Percentiles rank a stretch among this genome's conserved stretches.
These are phyloP conservation scores for Sciurus niger DNA, from an alignment of 2,113 vertebrate species.

Conservation along the genomic window DNA sequence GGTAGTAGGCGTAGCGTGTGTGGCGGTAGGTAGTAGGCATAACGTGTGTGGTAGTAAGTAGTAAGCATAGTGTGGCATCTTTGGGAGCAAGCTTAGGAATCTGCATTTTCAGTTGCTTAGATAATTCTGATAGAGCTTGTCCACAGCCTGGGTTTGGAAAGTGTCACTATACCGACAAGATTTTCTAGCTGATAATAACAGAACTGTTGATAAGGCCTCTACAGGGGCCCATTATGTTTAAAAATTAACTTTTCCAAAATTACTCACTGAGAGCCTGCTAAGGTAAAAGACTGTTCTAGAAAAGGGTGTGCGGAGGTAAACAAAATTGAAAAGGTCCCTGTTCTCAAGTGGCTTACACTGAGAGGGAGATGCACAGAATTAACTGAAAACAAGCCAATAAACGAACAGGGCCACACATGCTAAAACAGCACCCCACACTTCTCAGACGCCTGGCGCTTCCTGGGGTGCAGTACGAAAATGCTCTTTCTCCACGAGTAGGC, in stretches of 20 bases:
- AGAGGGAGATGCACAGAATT: not conserved
- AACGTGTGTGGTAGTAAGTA: too few relatives aligned
- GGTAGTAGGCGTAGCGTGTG: too few relatives aligned
- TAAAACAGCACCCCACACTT: not conserved
- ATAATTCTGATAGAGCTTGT: not conserved
- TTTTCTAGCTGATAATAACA: not conserved
- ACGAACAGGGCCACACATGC: not conserved
- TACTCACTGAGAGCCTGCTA: not conserved
- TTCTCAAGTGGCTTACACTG: not conserved
- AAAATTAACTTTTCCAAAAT: constrained; percentile 39
- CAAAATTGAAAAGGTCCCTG: not conserved
- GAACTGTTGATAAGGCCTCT: not conserved
- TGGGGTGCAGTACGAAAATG: not conserved
- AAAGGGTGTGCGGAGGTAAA: not conserved
- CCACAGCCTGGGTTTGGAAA: not conserved
- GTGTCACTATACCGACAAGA: not conserved
- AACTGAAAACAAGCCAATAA: not conserved
- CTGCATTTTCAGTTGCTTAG: not conserved
- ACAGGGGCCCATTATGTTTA: not conserved
- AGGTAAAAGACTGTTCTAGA: not conserved
- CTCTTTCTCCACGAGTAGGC: not conserved
- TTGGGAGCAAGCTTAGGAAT: not conserved
- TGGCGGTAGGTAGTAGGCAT: too few relatives aligned
- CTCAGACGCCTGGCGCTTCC: not conserved
- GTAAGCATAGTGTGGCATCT: too few relatives aligned